These are phyloP conservation scores for Poecilus cupreus DNA, from an alignment of 2,888 invertebrate species.

Conservation along the genomic window DNA sequence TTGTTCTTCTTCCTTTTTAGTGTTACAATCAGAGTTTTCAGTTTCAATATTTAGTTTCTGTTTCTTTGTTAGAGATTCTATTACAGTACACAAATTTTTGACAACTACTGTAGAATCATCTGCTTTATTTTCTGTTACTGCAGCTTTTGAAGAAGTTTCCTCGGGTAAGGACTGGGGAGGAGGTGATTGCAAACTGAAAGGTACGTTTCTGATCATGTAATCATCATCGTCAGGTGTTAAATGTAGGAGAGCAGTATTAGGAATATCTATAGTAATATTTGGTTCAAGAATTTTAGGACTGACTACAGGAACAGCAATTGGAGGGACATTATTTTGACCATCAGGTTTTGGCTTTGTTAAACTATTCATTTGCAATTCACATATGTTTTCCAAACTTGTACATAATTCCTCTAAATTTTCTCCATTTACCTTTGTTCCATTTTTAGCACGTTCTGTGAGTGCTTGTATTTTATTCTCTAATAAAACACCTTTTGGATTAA, in stretches of 20 bases:
- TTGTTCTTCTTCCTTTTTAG: not conserved
- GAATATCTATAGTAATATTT: conserved; percentile 40
- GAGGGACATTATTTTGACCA: not conserved
- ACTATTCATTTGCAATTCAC: conserved; percentile 8
- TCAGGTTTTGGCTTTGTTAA: not conserved
- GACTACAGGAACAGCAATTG: not conserved
- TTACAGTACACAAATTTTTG: not conserved
- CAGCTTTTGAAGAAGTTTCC: not conserved
- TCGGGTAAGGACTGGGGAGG: not conserved
- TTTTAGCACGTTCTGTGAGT: conserved; percentile 35
- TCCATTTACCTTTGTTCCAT: not conserved
- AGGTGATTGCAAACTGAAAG: not conserved
- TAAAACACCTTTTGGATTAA: conserved; percentile 19
- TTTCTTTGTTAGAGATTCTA: not conserved
- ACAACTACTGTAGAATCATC: conserved; percentile 4
- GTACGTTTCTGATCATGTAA: conserved; percentile 9
- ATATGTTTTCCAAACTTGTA: conserved; percentile 30
- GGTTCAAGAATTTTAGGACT: conserved; percentile 28
- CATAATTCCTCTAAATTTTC: conserved; percentile 30
- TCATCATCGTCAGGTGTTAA: conserved; percentile 50
- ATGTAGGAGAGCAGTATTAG: conserved; percentile 43
- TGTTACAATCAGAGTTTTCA: not conserved
- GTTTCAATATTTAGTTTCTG: not conserved
- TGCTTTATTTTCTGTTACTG: not conserved
- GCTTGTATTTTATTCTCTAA: conserved; percentile 50